Conservation (phyloP, 2,797 vertebrate species). For the Coendou prehensilis region DNA sequence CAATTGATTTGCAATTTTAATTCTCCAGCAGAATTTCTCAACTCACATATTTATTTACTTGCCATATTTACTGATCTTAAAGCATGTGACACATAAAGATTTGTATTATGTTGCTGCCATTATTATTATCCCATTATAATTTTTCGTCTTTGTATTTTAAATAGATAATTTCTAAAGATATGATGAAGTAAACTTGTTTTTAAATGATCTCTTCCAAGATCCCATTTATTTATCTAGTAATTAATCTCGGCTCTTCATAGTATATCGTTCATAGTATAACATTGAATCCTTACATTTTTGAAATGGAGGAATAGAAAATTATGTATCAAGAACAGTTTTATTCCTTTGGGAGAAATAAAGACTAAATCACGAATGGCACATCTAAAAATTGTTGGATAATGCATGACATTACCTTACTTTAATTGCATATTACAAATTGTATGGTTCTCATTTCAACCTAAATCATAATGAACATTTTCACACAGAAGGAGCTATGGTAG, state of each 20-base stretch:
- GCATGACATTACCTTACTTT: constrained; percentile 71
- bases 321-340: neutral
- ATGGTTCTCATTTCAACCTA: constrained; percentile 60
- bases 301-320: constrained; percentile 1
- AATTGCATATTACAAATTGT: constrained; percentile 51
- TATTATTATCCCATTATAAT: neutral
- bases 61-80: neutral
- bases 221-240: neutral
- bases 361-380: neutral
- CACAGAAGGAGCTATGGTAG: constrained; percentile 52
- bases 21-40: neutral
- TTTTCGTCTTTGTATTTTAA: neutral
- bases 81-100: neutral
- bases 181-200: neutral
- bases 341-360: constrained; percentile 27
- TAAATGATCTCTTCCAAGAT: neutral
- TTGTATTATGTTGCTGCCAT: neutral
- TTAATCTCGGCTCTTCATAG: neutral
- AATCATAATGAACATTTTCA: constrained; percentile 65
- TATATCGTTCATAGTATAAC: neutral
- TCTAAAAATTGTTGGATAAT: constrained; percentile 59
- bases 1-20: neutral
- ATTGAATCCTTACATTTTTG: neutral
- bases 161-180: neutral
- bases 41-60: neutral